A percentile compares a stretch with the other conserved stretches of the same genome.
Evolutionary conservation across 2,888 invertebrate genomes (phyloP).

Genomic region (Nasonovia ribisnigri): DNA sequence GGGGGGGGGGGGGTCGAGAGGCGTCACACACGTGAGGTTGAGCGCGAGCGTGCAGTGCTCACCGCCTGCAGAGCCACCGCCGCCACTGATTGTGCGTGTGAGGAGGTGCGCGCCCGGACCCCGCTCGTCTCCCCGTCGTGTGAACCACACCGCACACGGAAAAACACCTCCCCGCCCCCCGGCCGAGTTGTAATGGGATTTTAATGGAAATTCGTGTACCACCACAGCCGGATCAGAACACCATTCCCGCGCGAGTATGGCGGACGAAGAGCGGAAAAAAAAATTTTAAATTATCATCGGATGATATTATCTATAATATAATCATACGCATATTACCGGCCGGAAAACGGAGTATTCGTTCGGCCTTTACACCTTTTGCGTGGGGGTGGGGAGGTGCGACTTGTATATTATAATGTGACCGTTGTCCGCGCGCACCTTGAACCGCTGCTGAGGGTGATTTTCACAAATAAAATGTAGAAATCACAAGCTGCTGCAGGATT

Average conservation of each 20-base stretch:
- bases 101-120: not conserved
- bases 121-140: not conserved
- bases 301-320: not conserved
- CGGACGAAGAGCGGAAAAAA: not conserved
- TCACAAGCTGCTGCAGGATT: not conserved
- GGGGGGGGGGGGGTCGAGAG: not conserved
- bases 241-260: not conserved
- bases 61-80: not conserved
- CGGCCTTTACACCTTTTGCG: not conserved
- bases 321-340: not conserved
- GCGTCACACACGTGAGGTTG: not conserved
- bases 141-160: not conserved
- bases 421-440: not conserved
- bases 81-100: not conserved
- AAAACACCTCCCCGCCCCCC: not conserved
- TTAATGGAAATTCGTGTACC: constrained; percentile 52
- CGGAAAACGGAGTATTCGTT: not conserved
- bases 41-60: not conserved
- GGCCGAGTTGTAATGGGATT: constrained; percentile 27
- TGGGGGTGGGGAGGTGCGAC: not conserved
- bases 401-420: not conserved
- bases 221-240: not conserved
- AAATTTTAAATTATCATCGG: not conserved
- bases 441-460: not conserved
- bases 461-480: not conserved